phyloP scores from a whole-genome alignment of 2,888 invertebrate species.

The Pocota personata region DNA sequence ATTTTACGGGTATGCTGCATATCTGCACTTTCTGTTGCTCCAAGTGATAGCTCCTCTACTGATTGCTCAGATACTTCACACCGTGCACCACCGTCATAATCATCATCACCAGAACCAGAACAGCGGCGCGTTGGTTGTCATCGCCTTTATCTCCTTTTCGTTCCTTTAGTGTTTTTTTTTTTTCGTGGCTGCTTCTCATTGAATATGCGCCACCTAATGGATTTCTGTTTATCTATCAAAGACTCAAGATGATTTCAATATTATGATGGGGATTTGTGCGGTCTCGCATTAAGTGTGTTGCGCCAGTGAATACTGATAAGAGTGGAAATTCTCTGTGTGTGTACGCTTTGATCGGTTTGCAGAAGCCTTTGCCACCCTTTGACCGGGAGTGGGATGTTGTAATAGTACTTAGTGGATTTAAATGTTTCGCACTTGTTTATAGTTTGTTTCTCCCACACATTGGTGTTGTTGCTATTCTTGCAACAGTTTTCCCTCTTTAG shows the following conservation, averaged over 20 bases:
- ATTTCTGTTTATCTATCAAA: conserved; percentile 76
- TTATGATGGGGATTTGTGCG: conserved; percentile 75
- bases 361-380: not conserved
- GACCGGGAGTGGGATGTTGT: not conserved
- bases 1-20: conserved; percentile 31
- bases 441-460: not conserved
- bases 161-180: conserved; percentile 26
- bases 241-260: conserved; percentile 75
- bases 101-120: not conserved
- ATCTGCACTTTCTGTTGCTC: conserved; percentile 47
- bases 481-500: conserved; percentile 19
- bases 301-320: conserved; percentile 69
- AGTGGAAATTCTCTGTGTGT: conserved; percentile 15
- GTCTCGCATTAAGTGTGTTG: conserved; percentile 63
- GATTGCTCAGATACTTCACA: conserved; percentile 28
- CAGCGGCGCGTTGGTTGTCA: conserved; percentile 3
- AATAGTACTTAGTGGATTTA: conserved; percentile 41
- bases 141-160: conserved; percentile 33
- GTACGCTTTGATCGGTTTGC: conserved; percentile 24
- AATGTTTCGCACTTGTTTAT: conserved; percentile 43
- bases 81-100: not conserved
- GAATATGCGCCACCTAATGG: conserved; percentile 75
- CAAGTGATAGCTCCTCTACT: conserved; percentile 37
- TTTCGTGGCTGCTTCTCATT: conserved; percentile 52
- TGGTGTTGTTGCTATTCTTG: conserved; percentile 14